A percentile compares a stretch with the other conserved stretches of the same genome.
Conservation (phyloP, 2,797 vertebrate species). For the Synaphobranchus kaupii region DNA sequence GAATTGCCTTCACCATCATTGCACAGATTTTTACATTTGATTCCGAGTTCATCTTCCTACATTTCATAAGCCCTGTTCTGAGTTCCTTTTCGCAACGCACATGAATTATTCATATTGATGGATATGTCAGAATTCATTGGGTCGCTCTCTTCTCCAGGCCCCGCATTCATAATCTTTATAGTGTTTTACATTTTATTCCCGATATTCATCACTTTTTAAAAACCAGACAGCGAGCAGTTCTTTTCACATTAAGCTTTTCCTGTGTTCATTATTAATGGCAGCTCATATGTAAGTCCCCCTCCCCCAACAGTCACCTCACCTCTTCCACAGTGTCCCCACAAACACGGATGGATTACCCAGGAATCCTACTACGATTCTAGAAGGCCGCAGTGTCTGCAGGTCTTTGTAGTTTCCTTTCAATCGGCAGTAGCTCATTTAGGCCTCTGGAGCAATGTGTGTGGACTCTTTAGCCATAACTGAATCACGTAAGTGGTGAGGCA, state of each 20-base stretch:
- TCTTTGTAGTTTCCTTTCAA: too few relatives aligned
- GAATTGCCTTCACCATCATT: conserved; percentile 1
- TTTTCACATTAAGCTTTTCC: background rate
- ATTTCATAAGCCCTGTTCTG: too few relatives aligned
- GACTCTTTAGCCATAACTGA: too few relatives aligned
- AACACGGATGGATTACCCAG: background rate
- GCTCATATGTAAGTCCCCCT: background rate
- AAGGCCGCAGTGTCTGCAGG: too few relatives aligned
- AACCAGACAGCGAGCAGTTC: background rate
- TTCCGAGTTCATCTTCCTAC: background rate
- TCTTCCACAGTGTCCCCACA: background rate
- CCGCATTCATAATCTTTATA: background rate
- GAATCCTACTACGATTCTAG: too few relatives aligned
- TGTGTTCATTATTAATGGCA: background rate
- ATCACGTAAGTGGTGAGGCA: too few relatives aligned
- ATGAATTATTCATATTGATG: background rate
- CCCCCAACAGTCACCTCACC: conserved; percentile 4
- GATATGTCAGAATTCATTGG: background rate
- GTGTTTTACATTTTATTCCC: too few relatives aligned
- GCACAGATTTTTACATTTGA: background rate
- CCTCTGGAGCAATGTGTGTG: too few relatives aligned
- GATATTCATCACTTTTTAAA: too few relatives aligned
- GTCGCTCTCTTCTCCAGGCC: background rate
- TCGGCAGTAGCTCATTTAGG: too few relatives aligned
- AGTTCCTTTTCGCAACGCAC: background rate